Conservation (phyloP, 2,797 vertebrate species). For the Typhlichthys subterraneus region DNA sequence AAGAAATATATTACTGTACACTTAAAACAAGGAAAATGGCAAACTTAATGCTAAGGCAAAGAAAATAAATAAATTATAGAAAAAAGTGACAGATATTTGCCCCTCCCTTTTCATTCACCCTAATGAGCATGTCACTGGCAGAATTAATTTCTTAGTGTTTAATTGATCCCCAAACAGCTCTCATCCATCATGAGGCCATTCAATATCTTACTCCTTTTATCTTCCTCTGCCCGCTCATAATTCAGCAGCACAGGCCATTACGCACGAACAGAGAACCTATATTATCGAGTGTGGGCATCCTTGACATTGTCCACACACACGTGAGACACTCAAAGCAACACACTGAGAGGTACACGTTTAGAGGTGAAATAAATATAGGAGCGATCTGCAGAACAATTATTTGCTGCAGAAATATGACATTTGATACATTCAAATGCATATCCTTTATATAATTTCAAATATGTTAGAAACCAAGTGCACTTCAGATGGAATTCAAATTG, state of each 20-base stretch:
- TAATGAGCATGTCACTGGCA: slow-evolving; percentile 80
- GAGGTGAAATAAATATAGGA: too few species aligned
- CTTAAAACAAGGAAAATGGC: background rate
- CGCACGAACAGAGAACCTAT: slow-evolving; percentile 33
- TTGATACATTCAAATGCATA: too few species aligned
- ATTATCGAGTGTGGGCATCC: slow-evolving; percentile 30
- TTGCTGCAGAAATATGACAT: too few species aligned
- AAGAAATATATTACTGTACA: background rate
- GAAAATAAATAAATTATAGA: slow-evolving; percentile 38
- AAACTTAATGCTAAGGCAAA: slow-evolving; percentile 1
- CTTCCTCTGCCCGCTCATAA: slow-evolving; percentile 67
- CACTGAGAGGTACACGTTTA: too few species aligned
- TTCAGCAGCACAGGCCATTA: slow-evolving; percentile 65
- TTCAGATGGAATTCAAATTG: too few species aligned
- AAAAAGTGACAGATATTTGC: slow-evolving; percentile 40
- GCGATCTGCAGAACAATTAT: too few species aligned
- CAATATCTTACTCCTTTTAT: slow-evolving; percentile 73
- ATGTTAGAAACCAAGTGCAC: too few species aligned
- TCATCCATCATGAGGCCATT: slow-evolving; percentile 76
- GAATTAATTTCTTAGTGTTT: slow-evolving; percentile 80
- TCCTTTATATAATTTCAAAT: too few species aligned
- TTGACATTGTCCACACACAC: slow-evolving; percentile 38
- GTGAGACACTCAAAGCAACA: background rate
- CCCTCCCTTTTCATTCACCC: slow-evolving; percentile 54
- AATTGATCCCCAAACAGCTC: slow-evolving; percentile 76